Evolutionary conservation across 1,140 invertebrate genomes (phyloP), one percentile per base, ranked within the genome.

Genomic region (Thaumetopoea pityocampa): DNA sequence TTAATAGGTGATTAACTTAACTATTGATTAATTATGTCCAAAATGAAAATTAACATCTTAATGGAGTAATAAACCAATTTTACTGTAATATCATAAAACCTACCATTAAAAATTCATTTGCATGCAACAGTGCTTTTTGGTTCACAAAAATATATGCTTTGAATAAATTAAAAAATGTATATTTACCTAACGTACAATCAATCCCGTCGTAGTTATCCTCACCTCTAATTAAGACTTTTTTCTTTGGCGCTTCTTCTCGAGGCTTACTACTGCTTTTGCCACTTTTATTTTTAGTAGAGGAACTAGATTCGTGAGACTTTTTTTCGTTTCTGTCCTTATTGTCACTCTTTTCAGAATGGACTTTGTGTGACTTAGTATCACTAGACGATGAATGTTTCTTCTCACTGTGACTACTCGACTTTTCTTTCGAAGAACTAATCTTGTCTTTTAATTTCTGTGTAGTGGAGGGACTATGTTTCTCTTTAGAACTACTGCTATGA

Each of bases 181-280:
- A 30, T 50, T 70, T 80, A 88, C 89, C 89, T 61, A 89, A 90
- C 50, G 84, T 87, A 68, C 87, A 89, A 55, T 89, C 89, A 34
- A 90, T 90, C 33, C 89, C 88, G 47, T 87, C 88, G 42, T 86
- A 81, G 16, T 66, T 83, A 37, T 85, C 59, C 14, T 74, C 79
- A 48, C 82, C 67, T 38, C 70, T 72, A 35, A 81, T 55, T 57
- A 83, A 47, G 22, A 32, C 74, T 51, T 79, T 86, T 62, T 71
- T 80, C 67, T 87, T 85, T 76, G 85, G 78, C 67, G 67, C 51
- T 48, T 82, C 72, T 37, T 81, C 67, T 33, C 57, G 52, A 40
- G 80, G 69, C 61, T 60, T 68, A 40, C 50, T 69, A 40, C 68
- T 82, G 10, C 60, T 65, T 36, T 85, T 86, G 44, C 43, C 66